Conservation (phyloP, 2,888 invertebrate species). For the Andrena camellia region DNA sequence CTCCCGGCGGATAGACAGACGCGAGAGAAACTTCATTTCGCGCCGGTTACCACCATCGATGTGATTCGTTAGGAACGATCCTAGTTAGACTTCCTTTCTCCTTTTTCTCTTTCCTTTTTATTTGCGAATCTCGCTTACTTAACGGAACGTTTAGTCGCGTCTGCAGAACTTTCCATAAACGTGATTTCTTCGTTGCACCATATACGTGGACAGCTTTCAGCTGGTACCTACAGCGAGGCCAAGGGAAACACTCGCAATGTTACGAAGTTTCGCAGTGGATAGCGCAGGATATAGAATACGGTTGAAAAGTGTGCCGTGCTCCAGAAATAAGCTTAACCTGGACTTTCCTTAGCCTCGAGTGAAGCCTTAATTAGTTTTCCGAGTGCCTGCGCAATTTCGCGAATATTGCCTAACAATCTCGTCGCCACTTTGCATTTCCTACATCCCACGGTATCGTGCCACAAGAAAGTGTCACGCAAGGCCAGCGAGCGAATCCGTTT, state of each 20-base stretch:
- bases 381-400: background rate
- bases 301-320: background rate
- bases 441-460: background rate
- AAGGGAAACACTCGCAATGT: background rate
- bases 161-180: background rate
- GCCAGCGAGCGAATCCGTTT: conserved; percentile 2
- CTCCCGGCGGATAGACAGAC: conserved; percentile 22
- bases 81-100: conserved; percentile 47
- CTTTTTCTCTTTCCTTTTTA: background rate
- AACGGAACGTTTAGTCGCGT: background rate
- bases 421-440: conserved; percentile 8
- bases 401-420: conserved; percentile 3
- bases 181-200: too few species aligned
- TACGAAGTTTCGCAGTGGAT: background rate
- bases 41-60: conserved; percentile 40
- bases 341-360: background rate
- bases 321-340: background rate
- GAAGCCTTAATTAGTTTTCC: background rate
- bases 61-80: conserved; percentile 61
- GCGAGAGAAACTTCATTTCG: conserved; percentile 38
- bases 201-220: too few species aligned
- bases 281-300: background rate
- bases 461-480: conserved; percentile 17
- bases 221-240: too few species aligned
- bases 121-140: background rate